Evolutionary conservation across 2,888 invertebrate species (phyloP).

Genomic region (Nudaria mundana): DNA sequence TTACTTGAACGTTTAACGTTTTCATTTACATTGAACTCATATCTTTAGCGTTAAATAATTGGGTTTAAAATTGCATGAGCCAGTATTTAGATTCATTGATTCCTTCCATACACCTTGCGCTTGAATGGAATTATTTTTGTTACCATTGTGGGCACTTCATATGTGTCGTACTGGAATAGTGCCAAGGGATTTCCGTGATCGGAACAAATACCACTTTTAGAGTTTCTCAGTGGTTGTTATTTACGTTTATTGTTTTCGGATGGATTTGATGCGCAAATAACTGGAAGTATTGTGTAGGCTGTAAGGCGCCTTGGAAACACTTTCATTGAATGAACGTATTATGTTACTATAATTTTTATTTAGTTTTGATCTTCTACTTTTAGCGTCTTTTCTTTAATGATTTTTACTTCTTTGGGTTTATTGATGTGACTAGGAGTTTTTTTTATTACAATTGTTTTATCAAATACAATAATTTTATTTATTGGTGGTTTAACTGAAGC

Average conservation of each 20-base stretch:
- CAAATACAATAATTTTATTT: too few relatives aligned
- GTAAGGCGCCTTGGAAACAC: background rate
- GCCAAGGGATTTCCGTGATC: slow-evolving; percentile 63
- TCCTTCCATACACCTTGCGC: slow-evolving; percentile 54
- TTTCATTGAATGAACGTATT: too few relatives aligned
- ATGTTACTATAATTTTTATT: too few relatives aligned
- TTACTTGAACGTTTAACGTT: slow-evolving; percentile 21
- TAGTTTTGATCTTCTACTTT: too few relatives aligned
- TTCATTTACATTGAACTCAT: slow-evolving; percentile 12
- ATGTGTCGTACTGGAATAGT: slow-evolving; percentile 53
- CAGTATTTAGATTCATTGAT: slow-evolving; percentile 49
- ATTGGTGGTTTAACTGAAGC: too few relatives aligned
- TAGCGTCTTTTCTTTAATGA: too few relatives aligned
- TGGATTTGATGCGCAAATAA: slow-evolving; percentile 14
- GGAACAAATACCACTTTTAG: slow-evolving; percentile 39
- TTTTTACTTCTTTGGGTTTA: too few relatives aligned
- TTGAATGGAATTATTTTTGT: slow-evolving; percentile 76
- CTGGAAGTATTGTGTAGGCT: slow-evolving; percentile 12
- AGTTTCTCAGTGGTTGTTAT: slow-evolving; percentile 27
- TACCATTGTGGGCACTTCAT: slow-evolving; percentile 62
- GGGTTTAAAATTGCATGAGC: slow-evolving; percentile 30
- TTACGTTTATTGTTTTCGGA: slow-evolving; percentile 25
- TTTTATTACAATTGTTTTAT: too few relatives aligned
- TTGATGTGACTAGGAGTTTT: too few relatives aligned
- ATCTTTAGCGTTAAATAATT: slow-evolving; percentile 17